phyloP scores from a whole-genome alignment of 2,797 vertebrate genomes.

The Limosa lapponica region DNA sequence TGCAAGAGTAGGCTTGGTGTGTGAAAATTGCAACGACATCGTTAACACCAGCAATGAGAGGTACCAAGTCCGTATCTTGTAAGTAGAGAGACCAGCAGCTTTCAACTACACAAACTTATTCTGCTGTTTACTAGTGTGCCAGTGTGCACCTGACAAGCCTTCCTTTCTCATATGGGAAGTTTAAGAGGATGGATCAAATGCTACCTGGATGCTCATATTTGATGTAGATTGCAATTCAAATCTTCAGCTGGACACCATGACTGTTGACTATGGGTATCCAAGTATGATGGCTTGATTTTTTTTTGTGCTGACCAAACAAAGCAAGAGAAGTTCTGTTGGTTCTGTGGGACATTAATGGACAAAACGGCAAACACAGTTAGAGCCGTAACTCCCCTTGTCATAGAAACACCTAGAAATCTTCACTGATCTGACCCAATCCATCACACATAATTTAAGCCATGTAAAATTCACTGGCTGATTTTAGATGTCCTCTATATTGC shows the following conservation, averaged over 20 bases:
- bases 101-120: neutral
- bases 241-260: neutral
- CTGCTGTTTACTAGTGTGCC: neutral
- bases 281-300: neutral
- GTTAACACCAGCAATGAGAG: rapidly evolving
- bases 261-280: neutral
- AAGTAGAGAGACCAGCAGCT: neutral
- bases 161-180: neutral
- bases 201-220: neutral
- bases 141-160: neutral
- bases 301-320: neutral
- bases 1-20: neutral
- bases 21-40: neutral
- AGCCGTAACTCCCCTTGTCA: neutral
- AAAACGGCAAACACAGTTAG: neutral
- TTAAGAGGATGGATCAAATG: neutral
- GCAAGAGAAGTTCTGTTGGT: neutral
- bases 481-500: neutral
- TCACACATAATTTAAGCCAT: neutral
- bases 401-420: neutral
- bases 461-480: neutral
- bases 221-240: neutral
- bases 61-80: rapidly evolving
- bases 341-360: neutral
- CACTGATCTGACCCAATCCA: neutral